Percentiles rank a stretch among this genome's conserved stretches.
phyloP scores from a whole-genome alignment of 1,140 invertebrate genomes.

The Scaptodrosophila lebanonensis region DNA sequence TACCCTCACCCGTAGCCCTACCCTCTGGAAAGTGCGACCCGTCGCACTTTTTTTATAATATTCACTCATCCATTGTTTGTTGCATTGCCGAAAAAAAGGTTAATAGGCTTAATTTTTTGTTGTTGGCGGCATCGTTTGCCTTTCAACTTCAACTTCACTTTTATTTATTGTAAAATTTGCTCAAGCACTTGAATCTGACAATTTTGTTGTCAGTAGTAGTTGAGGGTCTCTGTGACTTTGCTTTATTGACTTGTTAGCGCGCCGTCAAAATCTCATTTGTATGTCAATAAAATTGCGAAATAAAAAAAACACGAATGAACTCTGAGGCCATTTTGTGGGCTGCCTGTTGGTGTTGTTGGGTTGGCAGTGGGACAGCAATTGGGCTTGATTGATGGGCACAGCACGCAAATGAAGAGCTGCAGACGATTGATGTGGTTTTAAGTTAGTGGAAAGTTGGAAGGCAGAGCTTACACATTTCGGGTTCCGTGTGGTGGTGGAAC shows the following conservation, averaged over 20 bases:
- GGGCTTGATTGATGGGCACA: conserved; percentile 58
- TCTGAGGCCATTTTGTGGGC: conserved; percentile 15
- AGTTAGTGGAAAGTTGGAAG: conserved; percentile 67
- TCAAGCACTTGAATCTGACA: conserved; percentile 72
- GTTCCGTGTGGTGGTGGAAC: conserved; percentile 2
- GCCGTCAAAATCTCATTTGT: conserved; percentile 71
- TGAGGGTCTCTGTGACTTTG: conserved; percentile 47
- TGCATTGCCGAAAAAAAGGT: conserved; percentile 46
- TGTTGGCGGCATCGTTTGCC: conserved; percentile 21
- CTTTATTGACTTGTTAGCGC: conserved; percentile 68
- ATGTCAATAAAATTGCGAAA: conserved; percentile 70
- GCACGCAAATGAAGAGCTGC: conserved; percentile 17
- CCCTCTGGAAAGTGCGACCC: conserved; percentile 38
- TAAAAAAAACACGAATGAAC: conserved; percentile 22
- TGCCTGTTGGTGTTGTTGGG: conserved; percentile 31
- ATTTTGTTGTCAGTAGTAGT: conserved; percentile 47
- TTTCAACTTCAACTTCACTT: conserved; percentile 32
- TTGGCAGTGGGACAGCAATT: conserved; percentile 17
- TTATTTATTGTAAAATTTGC: conserved; percentile 69
- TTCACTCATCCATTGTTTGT: conserved; percentile 15
- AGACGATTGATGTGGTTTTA: conserved; percentile 67
- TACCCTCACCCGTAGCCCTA: conserved; percentile 36
- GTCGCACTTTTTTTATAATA: conserved; percentile 39
- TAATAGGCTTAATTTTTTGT: conserved; percentile 63
- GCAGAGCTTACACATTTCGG: too few relatives aligned